These are phyloP conservation scores for Acleris emargana DNA, from an alignment of 2,888 invertebrate genomes.

Conservation along the genomic window DNA sequence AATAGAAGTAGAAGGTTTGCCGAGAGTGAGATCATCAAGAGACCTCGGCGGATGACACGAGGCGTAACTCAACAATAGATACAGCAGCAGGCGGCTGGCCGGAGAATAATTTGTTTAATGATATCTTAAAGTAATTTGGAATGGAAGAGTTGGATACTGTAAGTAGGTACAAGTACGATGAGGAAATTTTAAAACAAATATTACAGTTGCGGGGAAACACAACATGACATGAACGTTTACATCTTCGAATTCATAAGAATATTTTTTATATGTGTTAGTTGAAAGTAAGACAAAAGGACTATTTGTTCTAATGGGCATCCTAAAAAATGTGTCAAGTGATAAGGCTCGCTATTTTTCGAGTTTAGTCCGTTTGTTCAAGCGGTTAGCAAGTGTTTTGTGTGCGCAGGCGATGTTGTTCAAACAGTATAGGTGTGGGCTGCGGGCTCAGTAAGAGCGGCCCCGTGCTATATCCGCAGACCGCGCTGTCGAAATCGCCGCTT, in stretches of 20 bases:
- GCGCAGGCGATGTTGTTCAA: conserved; percentile 66
- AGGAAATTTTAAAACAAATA: too few species aligned
- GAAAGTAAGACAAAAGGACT: background rate
- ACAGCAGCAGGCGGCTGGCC: conserved; percentile 42
- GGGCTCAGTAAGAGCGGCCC: conserved; percentile 74
- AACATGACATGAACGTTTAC: too few species aligned
- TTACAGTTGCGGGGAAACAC: too few species aligned
- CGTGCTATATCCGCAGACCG: conserved; percentile 74
- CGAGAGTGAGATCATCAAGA: conserved; percentile 68
- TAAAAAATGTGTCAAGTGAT: conserved; percentile 53
- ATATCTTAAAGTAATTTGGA: background rate
- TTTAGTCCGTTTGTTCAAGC: conserved; percentile 63
- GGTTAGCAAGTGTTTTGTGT: conserved; percentile 63
- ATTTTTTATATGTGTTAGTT: background rate
- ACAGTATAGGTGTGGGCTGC: conserved; percentile 73
- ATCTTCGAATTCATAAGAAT: too few species aligned
- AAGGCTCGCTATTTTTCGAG: conserved; percentile 55
- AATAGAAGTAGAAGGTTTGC: conserved; percentile 50
- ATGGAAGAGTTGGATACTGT: too few species aligned
- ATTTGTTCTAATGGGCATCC: background rate
- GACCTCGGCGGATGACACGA: conserved; percentile 70
- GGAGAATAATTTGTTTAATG: conserved; percentile 43
- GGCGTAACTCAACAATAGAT: conserved; percentile 62
- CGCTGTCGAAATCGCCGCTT: conserved; percentile 74
- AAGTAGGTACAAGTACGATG: too few species aligned